phyloP scores from a whole-genome alignment of 2,888 invertebrate genomes.

The Drosophila helvetica region DNA sequence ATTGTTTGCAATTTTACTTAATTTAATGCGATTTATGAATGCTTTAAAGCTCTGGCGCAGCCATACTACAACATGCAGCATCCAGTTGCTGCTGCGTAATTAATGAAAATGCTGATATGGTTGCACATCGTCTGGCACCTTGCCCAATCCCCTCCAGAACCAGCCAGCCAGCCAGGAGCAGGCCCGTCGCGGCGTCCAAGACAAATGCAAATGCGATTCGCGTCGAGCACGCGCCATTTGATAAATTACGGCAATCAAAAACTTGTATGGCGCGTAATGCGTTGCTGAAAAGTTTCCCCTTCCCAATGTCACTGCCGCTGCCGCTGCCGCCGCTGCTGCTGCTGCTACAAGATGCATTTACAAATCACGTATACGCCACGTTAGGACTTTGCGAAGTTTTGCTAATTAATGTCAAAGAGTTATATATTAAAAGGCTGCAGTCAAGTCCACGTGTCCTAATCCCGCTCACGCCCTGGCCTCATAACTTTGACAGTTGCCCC shows the following conservation, averaged over 20 bases:
- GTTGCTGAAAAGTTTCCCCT: slow-evolving; percentile 21
- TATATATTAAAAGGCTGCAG: slow-evolving; percentile 44
- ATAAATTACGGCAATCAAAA: slow-evolving; percentile 69
- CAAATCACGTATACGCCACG: slow-evolving; percentile 65
- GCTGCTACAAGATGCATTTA: slow-evolving; percentile 32
- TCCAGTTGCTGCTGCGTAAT: slow-evolving; percentile 27
- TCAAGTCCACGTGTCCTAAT: slow-evolving; percentile 59
- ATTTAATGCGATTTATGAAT: slow-evolving; percentile 69
- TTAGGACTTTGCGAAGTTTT: slow-evolving; percentile 38
- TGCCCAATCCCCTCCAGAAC: slow-evolving; percentile 16
- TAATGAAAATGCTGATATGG: slow-evolving; percentile 55
- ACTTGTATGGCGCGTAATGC: slow-evolving; percentile 45
- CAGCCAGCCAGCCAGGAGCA: slow-evolving; percentile 2
- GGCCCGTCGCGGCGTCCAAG: not conserved
- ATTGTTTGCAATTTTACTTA: slow-evolving; percentile 68
- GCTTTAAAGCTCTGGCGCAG: slow-evolving; percentile 51
- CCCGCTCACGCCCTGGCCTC: slow-evolving; percentile 55
- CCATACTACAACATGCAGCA: not conserved
- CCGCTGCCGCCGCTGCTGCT: slow-evolving; percentile 7
- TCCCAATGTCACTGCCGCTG: slow-evolving; percentile 4
- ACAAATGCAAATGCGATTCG: slow-evolving; percentile 49
- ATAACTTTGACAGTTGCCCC: slow-evolving; percentile 56
- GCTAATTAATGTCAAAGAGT: slow-evolving; percentile 73
- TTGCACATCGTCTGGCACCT: slow-evolving; percentile 32
- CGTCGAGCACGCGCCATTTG: slow-evolving; percentile 59